Conservation (phyloP, 2,113 vertebrate species). For the Ammodytes dubius region DNA sequence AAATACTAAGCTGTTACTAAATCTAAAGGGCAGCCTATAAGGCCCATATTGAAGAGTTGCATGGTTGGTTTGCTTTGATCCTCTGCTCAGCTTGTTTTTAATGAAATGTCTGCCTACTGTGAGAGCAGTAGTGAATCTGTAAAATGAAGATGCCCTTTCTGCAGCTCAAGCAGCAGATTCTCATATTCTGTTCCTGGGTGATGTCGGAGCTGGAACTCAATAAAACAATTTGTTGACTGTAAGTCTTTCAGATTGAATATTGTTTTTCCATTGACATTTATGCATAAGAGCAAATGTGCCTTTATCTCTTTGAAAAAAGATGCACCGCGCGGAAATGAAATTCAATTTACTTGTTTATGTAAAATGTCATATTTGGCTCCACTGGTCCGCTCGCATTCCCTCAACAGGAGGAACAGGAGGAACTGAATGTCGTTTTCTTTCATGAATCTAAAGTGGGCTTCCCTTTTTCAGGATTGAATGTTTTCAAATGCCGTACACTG, state of each 20-base stretch:
- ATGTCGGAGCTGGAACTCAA: constrained; percentile 31
- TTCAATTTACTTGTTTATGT: constrained; percentile 76
- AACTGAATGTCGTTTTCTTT: constrained; percentile 49
- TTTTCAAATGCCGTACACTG: constrained; percentile 38
- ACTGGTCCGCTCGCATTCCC: constrained; percentile 40
- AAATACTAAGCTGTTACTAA: neutral
- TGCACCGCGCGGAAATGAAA: constrained; percentile 30
- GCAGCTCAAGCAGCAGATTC: constrained; percentile 9
- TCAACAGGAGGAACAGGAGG: constrained; percentile 9
- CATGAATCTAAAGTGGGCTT: constrained; percentile 64
- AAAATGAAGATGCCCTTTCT: constrained; percentile 6
- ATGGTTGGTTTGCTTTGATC: neutral
- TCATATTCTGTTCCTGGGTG: constrained; percentile 21
- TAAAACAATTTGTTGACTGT: constrained; percentile 24
- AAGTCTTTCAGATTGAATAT: constrained; percentile 47
- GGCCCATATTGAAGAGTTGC: neutral
- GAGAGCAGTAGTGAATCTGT: constrained; percentile 25
- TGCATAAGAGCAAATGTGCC: constrained; percentile 48
- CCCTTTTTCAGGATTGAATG: constrained; percentile 21
- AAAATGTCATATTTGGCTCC: constrained; percentile 61
- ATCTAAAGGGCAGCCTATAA: neutral
- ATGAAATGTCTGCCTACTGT: neutral
- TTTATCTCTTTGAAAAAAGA: constrained; percentile 53
- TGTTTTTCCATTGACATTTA: constrained; percentile 68
- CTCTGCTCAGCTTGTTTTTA: constrained; percentile 13